phyloP scores from a whole-genome alignment of 2,797 vertebrate genomes.

The Periparus ater region DNA sequence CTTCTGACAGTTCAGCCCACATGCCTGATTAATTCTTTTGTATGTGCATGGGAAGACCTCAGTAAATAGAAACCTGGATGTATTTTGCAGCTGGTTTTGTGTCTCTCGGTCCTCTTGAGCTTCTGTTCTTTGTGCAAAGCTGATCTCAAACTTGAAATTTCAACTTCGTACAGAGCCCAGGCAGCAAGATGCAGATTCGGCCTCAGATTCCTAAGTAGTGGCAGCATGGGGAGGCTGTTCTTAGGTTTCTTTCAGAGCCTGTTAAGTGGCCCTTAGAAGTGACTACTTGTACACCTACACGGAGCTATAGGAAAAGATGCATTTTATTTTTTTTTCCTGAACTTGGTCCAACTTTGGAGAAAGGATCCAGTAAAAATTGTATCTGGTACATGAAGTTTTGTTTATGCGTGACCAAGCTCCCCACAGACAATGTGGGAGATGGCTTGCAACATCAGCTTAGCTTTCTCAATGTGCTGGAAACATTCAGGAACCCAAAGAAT shows the following conservation, averaged over 20 bases:
- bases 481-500: neutral
- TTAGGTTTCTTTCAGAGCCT: neutral
- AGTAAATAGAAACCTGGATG: neutral
- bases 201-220: neutral
- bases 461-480: neutral
- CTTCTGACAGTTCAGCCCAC: constrained; percentile 17
- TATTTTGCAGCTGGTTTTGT: neutral
- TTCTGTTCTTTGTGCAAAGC: neutral
- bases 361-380: neutral
- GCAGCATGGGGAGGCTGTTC: neutral
- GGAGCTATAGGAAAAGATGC: neutral
- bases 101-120: neutral
- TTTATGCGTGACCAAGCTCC: neutral
- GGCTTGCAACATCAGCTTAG: neutral
- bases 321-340: neutral
- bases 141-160: neutral
- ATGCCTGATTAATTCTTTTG: neutral
- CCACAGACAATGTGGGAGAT: neutral
- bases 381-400: neutral
- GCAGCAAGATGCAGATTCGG: neutral
- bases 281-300: neutral
- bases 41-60: neutral
- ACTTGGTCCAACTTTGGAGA: neutral
- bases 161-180: neutral
- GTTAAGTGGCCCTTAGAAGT: neutral